Evolutionary conservation across 2,888 invertebrate genomes (phyloP).

Genomic region (Pantelozetes paolii): DNA sequence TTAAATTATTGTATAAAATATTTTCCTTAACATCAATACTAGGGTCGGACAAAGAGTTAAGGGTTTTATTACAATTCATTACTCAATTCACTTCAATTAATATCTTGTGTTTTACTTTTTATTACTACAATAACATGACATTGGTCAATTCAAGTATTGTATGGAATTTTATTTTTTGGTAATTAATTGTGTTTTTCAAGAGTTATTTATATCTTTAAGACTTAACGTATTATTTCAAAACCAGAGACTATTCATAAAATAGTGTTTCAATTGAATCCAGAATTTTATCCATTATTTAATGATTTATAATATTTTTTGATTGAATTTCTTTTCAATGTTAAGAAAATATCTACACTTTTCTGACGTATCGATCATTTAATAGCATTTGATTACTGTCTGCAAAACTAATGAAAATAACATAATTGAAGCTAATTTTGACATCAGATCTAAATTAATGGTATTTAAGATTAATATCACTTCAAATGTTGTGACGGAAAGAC

Average conservation of each 20-base stretch:
- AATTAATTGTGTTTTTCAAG: no score
- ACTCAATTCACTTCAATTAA: no score
- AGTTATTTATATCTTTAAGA: neutral
- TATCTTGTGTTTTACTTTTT: no score
- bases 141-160: no score
- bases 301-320: constrained; percentile 4
- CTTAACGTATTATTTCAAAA: constrained; percentile 8
- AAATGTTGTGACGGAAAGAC: constrained; percentile 14
- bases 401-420: neutral
- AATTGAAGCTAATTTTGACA: constrained; percentile 26
- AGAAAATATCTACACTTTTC: neutral
- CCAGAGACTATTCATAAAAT: neutral
- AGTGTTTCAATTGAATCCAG: neutral
- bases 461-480: constrained; percentile 17
- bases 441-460: constrained; percentile 1
- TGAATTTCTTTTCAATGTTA: neutral
- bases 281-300: constrained; percentile 16
- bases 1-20: no score
- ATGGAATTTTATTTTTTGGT: no score
- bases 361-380: neutral
- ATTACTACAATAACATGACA: no score
- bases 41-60: no score
- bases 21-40: no score
- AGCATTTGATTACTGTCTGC: neutral
- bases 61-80: no score